Evolutionary conservation across 2,797 vertebrate species (phyloP).

Genomic region (Nothura maculosa): DNA sequence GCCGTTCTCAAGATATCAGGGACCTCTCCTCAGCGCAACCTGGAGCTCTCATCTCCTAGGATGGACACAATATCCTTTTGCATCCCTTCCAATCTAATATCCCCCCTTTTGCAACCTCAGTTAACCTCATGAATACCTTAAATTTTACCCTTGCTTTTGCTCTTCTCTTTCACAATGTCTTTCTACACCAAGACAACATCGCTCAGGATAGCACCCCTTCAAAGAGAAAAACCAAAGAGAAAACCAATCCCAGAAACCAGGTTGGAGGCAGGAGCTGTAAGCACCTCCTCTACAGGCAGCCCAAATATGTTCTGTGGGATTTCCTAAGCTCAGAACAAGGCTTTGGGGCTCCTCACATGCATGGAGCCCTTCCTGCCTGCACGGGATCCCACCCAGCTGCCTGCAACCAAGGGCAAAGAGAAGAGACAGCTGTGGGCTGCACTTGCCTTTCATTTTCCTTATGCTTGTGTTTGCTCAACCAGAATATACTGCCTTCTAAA

Average conservation of each 20-base stretch:
- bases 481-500: constrained; percentile 42
- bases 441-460: not conserved
- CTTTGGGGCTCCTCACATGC: not conserved
- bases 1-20: not conserved
- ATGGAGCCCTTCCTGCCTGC: not conserved
- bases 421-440: accelerated
- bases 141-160: not conserved
- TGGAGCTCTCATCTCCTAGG: not conserved
- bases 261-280: not conserved
- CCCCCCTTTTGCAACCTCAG: not conserved
- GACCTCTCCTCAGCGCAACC: not conserved
- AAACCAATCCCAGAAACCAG: not conserved
- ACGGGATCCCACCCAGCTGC: not conserved
- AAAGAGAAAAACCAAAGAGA: not conserved
- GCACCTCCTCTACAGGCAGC: not conserved
- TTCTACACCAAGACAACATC: not conserved
- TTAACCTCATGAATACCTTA: not conserved
- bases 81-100: not conserved
- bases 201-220: not conserved
- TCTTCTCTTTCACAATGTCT: not conserved
- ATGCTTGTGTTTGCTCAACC: not conserved
- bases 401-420: not conserved
- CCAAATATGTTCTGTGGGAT: not conserved
- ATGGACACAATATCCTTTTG: not conserved
- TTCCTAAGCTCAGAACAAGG: not conserved